Conservation (phyloP, 2,113 vertebrate genomes). For the Cepphus grylle region DNA sequence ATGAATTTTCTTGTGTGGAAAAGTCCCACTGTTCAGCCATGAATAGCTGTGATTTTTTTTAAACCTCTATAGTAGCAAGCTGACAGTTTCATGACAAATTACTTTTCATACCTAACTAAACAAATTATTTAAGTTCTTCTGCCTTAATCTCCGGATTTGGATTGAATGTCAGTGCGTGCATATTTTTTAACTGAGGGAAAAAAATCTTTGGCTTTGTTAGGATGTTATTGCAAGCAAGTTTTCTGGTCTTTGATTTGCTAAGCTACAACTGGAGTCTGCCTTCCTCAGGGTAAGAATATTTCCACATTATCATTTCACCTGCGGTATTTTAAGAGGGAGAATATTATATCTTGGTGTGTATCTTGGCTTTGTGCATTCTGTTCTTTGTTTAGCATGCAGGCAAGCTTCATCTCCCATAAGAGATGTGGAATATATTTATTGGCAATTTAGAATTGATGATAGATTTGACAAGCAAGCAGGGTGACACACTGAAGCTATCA, state of each 20-base stretch:
- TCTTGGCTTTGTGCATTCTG: slow-evolving; percentile 1
- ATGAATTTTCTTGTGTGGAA: slow-evolving; percentile 52
- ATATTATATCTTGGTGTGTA: neutral
- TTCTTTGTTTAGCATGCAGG: slow-evolving; percentile 56
- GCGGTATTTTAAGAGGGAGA: slow-evolving; percentile 26
- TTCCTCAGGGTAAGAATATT: slow-evolving; percentile 74
- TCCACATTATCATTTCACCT: slow-evolving; percentile 59
- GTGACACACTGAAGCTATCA: neutral
- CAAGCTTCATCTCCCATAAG: slow-evolving; percentile 30
- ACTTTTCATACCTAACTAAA: slow-evolving; percentile 59
- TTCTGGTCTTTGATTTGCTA: slow-evolving; percentile 75
- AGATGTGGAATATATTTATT: slow-evolving; percentile 44
- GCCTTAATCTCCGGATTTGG: slow-evolving; percentile 45
- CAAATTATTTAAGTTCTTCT: slow-evolving; percentile 59
- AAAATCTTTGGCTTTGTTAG: slow-evolving; percentile 69
- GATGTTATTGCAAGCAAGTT: slow-evolving; percentile 75
- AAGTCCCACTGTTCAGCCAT: slow-evolving; percentile 28
- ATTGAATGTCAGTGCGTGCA: slow-evolving; percentile 55
- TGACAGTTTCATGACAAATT: slow-evolving; percentile 55
- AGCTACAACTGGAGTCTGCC: slow-evolving; percentile 73
- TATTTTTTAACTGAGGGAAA: slow-evolving; percentile 56
- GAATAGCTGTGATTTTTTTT: slow-evolving; percentile 41
- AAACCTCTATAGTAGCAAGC: slow-evolving; percentile 47
- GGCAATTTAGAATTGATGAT: slow-evolving; percentile 41
- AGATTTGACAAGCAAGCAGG: slow-evolving; percentile 42